Percentiles rank a stretch among this genome's conserved stretches.
Evolutionary conservation across 2,797 vertebrate genomes (phyloP).

Genomic region (Crypturellus tataupa): DNA sequence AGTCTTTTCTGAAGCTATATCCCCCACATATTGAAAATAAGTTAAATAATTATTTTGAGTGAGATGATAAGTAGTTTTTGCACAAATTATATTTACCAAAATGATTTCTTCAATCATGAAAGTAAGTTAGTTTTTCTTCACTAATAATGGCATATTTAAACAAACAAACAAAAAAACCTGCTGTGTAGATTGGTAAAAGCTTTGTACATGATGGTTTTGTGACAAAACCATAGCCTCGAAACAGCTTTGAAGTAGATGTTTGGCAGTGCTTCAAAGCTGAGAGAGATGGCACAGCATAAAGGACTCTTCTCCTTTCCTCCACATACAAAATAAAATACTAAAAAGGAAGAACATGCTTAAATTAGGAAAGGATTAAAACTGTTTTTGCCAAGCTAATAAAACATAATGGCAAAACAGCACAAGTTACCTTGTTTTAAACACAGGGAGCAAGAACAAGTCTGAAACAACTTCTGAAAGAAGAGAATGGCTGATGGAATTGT

Average conservation of each 20-base stretch:
- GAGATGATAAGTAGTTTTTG: background rate
- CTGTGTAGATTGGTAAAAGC: background rate
- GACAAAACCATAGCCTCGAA: slow-evolving; percentile 45
- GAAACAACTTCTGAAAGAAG: background rate
- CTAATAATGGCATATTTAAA: background rate
- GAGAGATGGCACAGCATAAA: background rate
- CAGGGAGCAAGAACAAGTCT: background rate
- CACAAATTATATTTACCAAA: background rate
- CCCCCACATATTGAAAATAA: background rate
- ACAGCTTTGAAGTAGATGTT: slow-evolving; percentile 31
- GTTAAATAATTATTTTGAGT: background rate
- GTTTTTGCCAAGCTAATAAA: background rate
- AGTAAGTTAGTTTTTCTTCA: background rate
- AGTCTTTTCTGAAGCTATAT: background rate
- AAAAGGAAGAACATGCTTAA: background rate
- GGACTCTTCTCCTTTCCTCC: background rate
- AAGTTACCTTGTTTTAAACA: slow-evolving; percentile 10
- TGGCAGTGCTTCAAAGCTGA: slow-evolving; percentile 60
- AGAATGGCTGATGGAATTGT: background rate
- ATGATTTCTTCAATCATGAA: background rate
- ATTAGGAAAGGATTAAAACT: slow-evolving; percentile 17
- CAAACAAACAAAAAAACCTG: background rate
- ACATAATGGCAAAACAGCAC: background rate
- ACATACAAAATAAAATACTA: background rate
- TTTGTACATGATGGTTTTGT: background rate